A percentile compares a stretch with the other conserved stretches of the same genome.
These are phyloP conservation scores for Psilopogon haemacephalus DNA, from an alignment of 2,113 vertebrate species.

Conservation along the genomic window DNA sequence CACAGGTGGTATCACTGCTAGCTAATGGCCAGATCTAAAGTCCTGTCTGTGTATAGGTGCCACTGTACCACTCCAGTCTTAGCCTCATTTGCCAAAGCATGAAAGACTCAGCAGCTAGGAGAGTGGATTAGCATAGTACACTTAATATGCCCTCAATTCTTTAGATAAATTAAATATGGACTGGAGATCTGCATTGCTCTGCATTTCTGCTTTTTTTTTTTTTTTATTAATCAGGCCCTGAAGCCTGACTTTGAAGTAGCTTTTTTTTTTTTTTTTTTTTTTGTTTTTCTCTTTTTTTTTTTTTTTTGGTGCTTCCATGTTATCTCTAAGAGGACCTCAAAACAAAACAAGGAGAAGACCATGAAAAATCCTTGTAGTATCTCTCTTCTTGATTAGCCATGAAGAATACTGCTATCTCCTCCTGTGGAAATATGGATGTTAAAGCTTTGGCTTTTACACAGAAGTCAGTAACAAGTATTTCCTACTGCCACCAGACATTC, in stretches of 20 bases:
- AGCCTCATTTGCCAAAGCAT: not conserved
- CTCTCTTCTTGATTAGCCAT: not conserved
- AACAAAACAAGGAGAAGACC: not conserved
- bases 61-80: not conserved
- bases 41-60: not conserved
- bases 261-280: constrained; percentile 32
- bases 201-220: constrained; percentile 6
- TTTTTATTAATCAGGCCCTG: constrained; percentile 50
- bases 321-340: not conserved
- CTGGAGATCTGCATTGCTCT: not conserved
- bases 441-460: not conserved
- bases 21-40: not conserved
- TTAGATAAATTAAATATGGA: constrained; percentile 26
- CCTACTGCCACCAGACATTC: not conserved
- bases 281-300: constrained; percentile 14
- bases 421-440: not conserved
- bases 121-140: not conserved
- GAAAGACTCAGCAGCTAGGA: not conserved
- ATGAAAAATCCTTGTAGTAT: not conserved
- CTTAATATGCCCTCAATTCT: not conserved
- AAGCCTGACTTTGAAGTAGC: constrained; percentile 40
- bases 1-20: not conserved
- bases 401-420: not conserved
- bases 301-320: not conserved
- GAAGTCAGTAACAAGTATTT: not conserved